Evolutionary conservation across 2,113 vertebrate genomes (phyloP).

Genomic region (Pelobates fuscus): DNA sequence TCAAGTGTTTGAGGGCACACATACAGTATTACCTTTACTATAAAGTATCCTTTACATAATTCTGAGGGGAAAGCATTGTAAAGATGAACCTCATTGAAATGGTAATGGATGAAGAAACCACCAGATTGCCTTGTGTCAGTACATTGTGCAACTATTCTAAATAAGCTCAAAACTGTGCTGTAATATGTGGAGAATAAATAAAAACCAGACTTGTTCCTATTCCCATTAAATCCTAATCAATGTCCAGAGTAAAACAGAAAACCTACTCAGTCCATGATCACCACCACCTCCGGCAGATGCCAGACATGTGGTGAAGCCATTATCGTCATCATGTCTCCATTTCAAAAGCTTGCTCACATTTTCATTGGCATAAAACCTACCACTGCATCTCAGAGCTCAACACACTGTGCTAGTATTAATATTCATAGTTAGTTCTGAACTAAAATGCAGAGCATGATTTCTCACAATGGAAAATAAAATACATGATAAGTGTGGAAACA

Average conservation of each 20-base stretch:
- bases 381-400: neutral
- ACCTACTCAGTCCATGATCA: neutral
- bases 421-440: constrained; percentile 1
- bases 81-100: neutral
- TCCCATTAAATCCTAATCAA: neutral
- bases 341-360: constrained; percentile 3
- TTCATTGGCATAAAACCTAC: neutral
- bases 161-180: neutral
- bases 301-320: constrained; percentile 28
- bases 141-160: neutral
- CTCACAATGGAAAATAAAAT: neutral
- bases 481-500: no score
- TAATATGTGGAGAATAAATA: neutral
- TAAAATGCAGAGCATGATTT: constrained; percentile 12
- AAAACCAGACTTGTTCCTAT: neutral
- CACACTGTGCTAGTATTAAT: constrained; percentile 14
- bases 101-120: neutral
- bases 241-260: constrained; percentile 4
- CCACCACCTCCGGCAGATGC: neutral
- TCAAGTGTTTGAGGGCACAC: no score
- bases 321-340: constrained; percentile 32
- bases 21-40: no score
- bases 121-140: neutral
- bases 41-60: no score
- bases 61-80: neutral